Evolutionary conservation across 2,113 vertebrate species (phyloP), one percentile per base, ranked within the genome.

Genomic region (Lampris incognitus): DNA sequence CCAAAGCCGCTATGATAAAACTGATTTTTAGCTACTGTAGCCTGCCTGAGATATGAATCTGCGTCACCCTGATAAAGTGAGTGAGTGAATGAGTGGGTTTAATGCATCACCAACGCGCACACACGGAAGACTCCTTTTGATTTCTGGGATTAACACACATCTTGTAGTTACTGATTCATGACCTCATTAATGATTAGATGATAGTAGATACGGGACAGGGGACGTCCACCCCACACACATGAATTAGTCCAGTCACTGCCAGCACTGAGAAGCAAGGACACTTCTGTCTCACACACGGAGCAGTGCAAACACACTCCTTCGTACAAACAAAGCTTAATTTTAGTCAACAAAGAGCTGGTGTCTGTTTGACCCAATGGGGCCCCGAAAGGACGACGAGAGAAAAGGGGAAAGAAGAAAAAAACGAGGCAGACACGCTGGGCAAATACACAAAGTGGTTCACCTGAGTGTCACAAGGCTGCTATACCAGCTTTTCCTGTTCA

Each of bases 401-500:
- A n/a, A 41, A 5, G 50, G 48, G 48, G 39, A 55, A 44, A 0
- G 40, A 24, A 6, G 42, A 69, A 36, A 75, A 56, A n/a, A 68
- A 7, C 39, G 57, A 39, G 57, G 10, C 3, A 11, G 57, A 39
- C 36, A 40, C 2, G 10, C 8, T 3, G 37, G 40, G 37, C 42
- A 57, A 9, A 48, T 4, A 6, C 1, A 49, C 50, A 42, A 66
- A 86, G 8, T 1, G 50, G 73, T 58, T 69, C 63, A 81, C 37
- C 9, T 9, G 10, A 61, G 37, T 7, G 8, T 70, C 76, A 88
- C 78, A 78, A 77, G 39, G 87, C 77, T 50, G 87, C 63, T 7
- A 2, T 60, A 75, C 91, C 74, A 63, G 91, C 80, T 88, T 88
- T 89, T 91, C 90, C 84, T 85, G 89, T 89, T 89, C 71, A 1